Percentiles rank a stretch among this genome's conserved stretches.
These are phyloP conservation scores for Smutsia temminckii DNA, from an alignment of 2,797 vertebrate species.

Conservation along the genomic window DNA sequence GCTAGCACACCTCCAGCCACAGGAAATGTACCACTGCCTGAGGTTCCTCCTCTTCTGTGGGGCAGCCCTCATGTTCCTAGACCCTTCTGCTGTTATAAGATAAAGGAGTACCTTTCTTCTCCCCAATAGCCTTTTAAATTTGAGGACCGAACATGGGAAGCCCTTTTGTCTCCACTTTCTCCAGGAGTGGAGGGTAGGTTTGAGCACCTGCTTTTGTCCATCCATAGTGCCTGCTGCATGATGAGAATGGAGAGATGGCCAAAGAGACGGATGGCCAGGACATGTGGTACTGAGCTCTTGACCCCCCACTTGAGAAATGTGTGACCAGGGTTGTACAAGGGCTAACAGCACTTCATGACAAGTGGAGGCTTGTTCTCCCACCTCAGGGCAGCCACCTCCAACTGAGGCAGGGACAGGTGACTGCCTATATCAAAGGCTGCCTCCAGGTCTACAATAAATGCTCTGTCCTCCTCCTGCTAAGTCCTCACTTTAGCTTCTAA, in stretches of 20 bases:
- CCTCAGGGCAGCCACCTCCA: not conserved
- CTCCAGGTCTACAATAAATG: not conserved
- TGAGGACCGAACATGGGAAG: not conserved
- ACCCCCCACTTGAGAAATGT: not conserved
- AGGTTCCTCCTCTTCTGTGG: not conserved
- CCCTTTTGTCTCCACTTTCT: not conserved
- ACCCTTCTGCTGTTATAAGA: not conserved
- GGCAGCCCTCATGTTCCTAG: not conserved
- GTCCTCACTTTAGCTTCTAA: not conserved
- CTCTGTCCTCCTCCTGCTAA: not conserved
- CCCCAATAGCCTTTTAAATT: not conserved
- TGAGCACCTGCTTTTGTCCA: not conserved
- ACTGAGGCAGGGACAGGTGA: not conserved
- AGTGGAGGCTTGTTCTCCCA: not conserved
- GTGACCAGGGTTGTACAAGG: not conserved
- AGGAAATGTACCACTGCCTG: not conserved
- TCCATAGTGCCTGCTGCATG: not conserved
- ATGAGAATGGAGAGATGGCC: not conserved
- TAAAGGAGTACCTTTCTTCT: not conserved
- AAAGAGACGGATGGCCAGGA: not conserved
- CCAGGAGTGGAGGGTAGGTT: not conserved
- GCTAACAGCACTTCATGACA: not conserved
- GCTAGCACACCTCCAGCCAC: not conserved
- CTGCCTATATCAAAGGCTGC: not conserved
- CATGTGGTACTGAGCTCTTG: not conserved